These are phyloP conservation scores for Carassius gibelio DNA, from an alignment of 2,113 vertebrate genomes.

Conservation along the genomic window DNA sequence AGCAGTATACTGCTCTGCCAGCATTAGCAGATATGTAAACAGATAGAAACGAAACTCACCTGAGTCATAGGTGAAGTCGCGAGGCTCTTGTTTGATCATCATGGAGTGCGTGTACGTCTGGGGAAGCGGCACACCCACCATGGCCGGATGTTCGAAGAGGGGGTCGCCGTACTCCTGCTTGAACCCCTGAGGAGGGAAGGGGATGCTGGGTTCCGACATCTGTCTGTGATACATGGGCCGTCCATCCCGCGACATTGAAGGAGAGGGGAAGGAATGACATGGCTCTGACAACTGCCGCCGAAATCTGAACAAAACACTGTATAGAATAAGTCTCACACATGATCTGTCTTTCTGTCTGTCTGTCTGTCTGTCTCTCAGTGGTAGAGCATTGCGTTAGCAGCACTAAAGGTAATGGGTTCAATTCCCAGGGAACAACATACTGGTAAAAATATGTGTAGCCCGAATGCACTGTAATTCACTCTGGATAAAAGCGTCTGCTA, in stretches of 20 bases:
- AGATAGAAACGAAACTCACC: constrained; percentile 70
- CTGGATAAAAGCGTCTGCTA: too few relatives aligned
- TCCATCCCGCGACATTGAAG: constrained; percentile 89
- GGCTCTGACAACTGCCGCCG: constrained; percentile 98
- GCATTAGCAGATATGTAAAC: not conserved
- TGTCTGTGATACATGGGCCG: constrained; percentile 97
- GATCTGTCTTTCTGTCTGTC: not conserved
- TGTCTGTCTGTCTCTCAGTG: not conserved
- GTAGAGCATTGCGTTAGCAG: too few relatives aligned
- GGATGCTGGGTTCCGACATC: constrained; percentile 98
- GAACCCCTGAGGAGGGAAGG: constrained; percentile 96
- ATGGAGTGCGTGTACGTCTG: constrained; percentile 88
- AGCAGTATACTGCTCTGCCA: not conserved
- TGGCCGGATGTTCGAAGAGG: constrained; percentile 91
- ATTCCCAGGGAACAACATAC: too few relatives aligned
- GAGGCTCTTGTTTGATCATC: constrained; percentile 99
- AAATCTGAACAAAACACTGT: constrained; percentile 79
- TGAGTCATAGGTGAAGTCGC: constrained; percentile 98
- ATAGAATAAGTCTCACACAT: not conserved
- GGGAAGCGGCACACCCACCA: constrained; percentile 84
- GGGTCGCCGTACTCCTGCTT: constrained; percentile 98
- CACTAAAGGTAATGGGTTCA: too few relatives aligned
- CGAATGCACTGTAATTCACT: too few relatives aligned
- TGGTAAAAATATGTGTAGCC: too few relatives aligned
- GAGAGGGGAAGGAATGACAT: constrained; percentile 95